Evolutionary conservation across 2,113 vertebrate genomes (phyloP), one percentile per base, ranked within the genome.

Genomic region (Drymodes brunneopygia): DNA sequence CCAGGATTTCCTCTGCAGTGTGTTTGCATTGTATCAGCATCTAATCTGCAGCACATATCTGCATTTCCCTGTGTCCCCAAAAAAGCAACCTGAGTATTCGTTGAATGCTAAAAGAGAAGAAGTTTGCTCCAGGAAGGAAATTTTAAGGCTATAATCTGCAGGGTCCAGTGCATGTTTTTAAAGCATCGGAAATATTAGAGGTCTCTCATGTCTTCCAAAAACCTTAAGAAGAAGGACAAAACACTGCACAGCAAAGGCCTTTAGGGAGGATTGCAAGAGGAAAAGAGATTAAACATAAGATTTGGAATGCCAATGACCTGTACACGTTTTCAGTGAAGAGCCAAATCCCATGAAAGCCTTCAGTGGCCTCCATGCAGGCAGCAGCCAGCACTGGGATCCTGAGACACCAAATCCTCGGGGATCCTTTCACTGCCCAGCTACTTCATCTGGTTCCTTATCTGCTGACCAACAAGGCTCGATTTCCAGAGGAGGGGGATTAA

Each of bases 1-100:
- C 51, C 80, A 88, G 87, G 73, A 92, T 92, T 97, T 97, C 93
- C 96, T 97, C 95, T 92, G 57, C 7, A 67, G 27, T 65, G 47
- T 73, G 91, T 95, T 94, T 96, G 86, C 67, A 64, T 84, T 89
- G 86, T 88, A 91, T 80, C 92, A 82, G 70, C 84, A 84, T 78
- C 88, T 91, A 90, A 86, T 94, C 94, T 93, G 85, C 47, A 72
- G 69, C 80, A 73, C 66, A 88, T 53, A 96, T 90, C 92, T 91
- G 4, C 72, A 54, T 18, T 73, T 90, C 88, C 78, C 88, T 70
- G 67, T 51, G 74, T 73, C 33, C 75, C 6, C 12, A 81, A 57
- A 86, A 44, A 47, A 45, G 11, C 62, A 91, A 82, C 47, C 40
- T 24, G 38, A 90, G 62, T 45, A 72, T 88, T 81, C 90, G 56